phyloP scores from a whole-genome alignment of 2,113 vertebrate species.

The Pterocles orientalis region DNA sequence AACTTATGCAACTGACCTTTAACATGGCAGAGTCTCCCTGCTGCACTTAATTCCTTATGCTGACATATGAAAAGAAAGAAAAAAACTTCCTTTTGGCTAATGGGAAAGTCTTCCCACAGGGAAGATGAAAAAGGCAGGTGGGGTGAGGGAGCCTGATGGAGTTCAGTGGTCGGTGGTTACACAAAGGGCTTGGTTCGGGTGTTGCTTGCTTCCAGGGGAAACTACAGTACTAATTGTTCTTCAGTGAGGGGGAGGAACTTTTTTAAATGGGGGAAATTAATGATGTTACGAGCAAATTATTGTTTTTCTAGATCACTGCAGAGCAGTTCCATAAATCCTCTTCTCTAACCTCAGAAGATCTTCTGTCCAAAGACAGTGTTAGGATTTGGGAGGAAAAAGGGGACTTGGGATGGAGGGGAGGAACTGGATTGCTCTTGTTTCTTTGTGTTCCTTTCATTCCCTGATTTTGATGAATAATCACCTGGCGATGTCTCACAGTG shows the following conservation, averaged over 20 bases:
- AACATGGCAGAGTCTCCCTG: constrained; percentile 53
- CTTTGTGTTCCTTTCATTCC: background rate
- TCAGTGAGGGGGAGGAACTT: background rate
- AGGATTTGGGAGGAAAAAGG: background rate
- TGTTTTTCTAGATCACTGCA: background rate
- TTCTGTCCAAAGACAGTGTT: background rate
- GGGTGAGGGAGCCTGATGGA: background rate
- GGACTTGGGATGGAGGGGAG: accelerated
- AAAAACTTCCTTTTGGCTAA: constrained; percentile 49
- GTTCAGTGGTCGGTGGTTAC: background rate
- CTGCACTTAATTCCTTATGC: constrained; percentile 40
- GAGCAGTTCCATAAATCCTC: background rate
- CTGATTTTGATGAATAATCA: background rate
- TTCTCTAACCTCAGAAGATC: background rate
- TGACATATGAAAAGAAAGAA: constrained; percentile 65
- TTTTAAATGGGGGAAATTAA: background rate
- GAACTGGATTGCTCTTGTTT: background rate
- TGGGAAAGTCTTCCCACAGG: constrained; percentile 25
- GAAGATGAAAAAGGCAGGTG: constrained; percentile 40
- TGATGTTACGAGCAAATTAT: background rate
- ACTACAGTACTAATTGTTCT: background rate
- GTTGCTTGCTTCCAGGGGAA: constrained; percentile 17
- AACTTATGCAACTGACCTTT: constrained; percentile 76
- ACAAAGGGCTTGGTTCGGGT: background rate
- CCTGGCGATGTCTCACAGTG: background rate